Percentiles rank a stretch among this genome's conserved stretches.
phyloP scores from a whole-genome alignment of 2,797 vertebrate genomes.

The Melanotaenia nigrans region DNA sequence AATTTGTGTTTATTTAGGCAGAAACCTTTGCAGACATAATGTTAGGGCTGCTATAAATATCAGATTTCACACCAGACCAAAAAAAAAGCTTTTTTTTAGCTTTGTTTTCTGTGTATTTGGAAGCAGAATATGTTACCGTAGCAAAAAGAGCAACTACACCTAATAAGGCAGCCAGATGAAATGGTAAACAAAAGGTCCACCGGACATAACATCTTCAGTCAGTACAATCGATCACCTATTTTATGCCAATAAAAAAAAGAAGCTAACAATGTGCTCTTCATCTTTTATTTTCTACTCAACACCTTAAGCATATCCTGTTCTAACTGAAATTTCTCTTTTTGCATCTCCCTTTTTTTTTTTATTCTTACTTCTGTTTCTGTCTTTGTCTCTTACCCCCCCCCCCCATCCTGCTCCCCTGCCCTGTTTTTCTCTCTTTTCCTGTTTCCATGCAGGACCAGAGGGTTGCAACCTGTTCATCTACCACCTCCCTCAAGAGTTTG shows the following conservation, averaged over 20 bases:
- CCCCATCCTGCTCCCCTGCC: conserved; percentile 24
- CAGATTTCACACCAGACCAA: too few species aligned
- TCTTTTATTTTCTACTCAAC: background rate
- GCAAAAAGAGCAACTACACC: conserved; percentile 2
- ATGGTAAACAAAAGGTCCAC: background rate
- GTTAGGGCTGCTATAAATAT: background rate
- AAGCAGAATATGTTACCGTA: background rate
- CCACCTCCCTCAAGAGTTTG: conserved; percentile 99
- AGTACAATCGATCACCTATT: background rate
- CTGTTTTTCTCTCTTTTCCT: conserved; percentile 27
- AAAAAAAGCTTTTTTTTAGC: background rate
- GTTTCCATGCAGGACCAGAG: conserved; percentile 90
- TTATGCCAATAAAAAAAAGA: background rate
- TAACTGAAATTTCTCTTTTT: conserved; percentile 5
- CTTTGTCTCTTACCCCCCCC: conserved; percentile 43
- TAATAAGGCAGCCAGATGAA: conserved; percentile 8
- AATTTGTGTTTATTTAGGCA: background rate
- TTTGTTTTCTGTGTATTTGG: background rate
- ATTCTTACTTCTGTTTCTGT: conserved; percentile 10
- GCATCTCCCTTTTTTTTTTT: conserved; percentile 9
- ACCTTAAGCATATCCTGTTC: conserved; percentile 16
- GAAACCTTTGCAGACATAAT: background rate
- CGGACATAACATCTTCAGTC: background rate
- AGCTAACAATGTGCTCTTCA: background rate
- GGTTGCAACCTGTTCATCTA: conserved; percentile 99